These are phyloP conservation scores for Drosophila lacicola DNA, from an alignment of 2,888 invertebrate genomes.

Conservation along the genomic window DNA sequence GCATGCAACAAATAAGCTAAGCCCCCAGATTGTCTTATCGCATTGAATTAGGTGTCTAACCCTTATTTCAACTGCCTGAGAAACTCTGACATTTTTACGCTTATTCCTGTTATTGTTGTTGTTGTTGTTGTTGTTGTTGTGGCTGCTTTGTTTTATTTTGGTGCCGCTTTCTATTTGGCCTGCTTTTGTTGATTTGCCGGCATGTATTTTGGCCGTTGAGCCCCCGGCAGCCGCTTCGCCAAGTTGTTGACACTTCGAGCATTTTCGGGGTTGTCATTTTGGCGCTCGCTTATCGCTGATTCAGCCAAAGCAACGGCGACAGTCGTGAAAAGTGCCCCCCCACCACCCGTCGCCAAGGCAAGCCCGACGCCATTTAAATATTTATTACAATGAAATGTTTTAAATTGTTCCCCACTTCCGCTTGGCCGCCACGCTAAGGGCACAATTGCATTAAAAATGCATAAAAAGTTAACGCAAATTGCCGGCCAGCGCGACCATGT, in stretches of 20 bases:
- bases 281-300: conserved; percentile 62
- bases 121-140: conserved; percentile 7
- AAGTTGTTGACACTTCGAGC: conserved; percentile 65
- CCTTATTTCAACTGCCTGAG: conserved; percentile 65
- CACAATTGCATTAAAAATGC: conserved; percentile 44
- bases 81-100: conserved; percentile 68
- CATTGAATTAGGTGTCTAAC: conserved; percentile 70
- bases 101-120: conserved; percentile 39
- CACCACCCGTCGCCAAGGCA: too few relatives aligned
- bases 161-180: conserved; percentile 22
- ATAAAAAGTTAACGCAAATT: conserved; percentile 44
- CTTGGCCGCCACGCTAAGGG: not conserved
- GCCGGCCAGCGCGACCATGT: conserved; percentile 12
- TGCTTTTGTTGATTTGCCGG: conserved; percentile 50
- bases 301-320: conserved; percentile 37
- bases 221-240: not conserved
- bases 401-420: conserved; percentile 22
- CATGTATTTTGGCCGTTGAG: conserved; percentile 24
- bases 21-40: conserved; percentile 68
- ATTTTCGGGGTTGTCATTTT: conserved; percentile 58
- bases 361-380: conserved; percentile 38
- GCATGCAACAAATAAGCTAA: conserved; percentile 69
- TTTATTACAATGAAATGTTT: conserved; percentile 54
- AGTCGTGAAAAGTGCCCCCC: conserved; percentile 30
- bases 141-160: conserved; percentile 13